phyloP scores from a whole-genome alignment of 2,113 vertebrate genomes.

The Murina feae region DNA sequence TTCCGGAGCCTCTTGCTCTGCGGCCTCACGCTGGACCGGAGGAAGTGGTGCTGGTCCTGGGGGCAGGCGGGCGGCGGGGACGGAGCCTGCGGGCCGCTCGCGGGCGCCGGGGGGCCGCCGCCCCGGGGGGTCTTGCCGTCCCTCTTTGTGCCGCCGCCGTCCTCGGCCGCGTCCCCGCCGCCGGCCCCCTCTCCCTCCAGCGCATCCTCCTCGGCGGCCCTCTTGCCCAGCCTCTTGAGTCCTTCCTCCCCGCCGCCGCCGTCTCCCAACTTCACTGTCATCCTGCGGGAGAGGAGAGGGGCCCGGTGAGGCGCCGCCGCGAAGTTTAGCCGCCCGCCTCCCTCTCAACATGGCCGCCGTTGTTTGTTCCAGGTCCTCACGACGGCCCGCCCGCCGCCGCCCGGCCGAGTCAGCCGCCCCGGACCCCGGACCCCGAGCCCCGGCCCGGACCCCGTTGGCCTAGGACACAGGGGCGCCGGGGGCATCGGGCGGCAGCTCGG shows the following conservation, averaged over 20 bases:
- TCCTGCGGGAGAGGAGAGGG: conserved; percentile 86
- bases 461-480: conserved; percentile 77
- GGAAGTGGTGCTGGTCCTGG: conserved; percentile 99
- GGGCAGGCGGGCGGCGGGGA: conserved; percentile 82
- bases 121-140: conserved; percentile 75
- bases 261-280: conserved; percentile 96
- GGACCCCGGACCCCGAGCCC: background rate
- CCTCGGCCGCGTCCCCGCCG: conserved; percentile 90
- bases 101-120: conserved; percentile 67
- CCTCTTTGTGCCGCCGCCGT: conserved; percentile 81
- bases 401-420: conserved; percentile 42
- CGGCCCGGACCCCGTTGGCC: conserved; percentile 61
- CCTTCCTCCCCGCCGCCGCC: conserved; percentile 89
- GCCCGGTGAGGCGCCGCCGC: conserved; percentile 74
- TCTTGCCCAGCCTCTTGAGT: conserved; percentile 90
- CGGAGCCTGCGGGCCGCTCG: conserved; percentile 76
- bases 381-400: conserved; percentile 80
- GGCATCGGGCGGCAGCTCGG: conserved; percentile 63
- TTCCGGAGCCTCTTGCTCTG: conserved; percentile 97
- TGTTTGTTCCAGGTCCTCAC: conserved; percentile 99
- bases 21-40: conserved; percentile 96
- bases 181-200: conserved; percentile 90
- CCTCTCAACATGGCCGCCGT: conserved; percentile 99
- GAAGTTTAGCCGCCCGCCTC: conserved; percentile 84
- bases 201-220: conserved; percentile 91